phyloP scores from a whole-genome alignment of 2,797 vertebrate genomes.

The Gymnocypris eckloni region DNA sequence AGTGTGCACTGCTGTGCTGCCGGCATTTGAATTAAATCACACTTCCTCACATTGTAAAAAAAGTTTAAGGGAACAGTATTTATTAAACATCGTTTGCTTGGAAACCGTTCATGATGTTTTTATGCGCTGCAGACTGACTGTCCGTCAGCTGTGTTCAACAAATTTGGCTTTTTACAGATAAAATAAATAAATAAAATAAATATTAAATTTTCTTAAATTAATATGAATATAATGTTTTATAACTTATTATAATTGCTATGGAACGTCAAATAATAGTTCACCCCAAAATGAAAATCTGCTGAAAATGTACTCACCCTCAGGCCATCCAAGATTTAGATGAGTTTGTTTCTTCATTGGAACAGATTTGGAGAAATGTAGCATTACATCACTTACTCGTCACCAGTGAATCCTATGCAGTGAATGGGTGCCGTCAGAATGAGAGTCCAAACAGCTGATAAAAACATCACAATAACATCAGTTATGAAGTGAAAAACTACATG shows the following conservation, averaged over 20 bases:
- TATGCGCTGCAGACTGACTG: not conserved
- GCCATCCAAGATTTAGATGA: not conserved
- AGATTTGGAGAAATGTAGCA: not conserved
- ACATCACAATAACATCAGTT: not conserved
- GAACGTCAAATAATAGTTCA: not conserved
- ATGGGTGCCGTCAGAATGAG: constrained; percentile 4
- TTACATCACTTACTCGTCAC: not conserved
- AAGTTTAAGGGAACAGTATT: not conserved
- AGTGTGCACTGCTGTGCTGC: constrained; percentile 52
- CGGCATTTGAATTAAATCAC: constrained; percentile 32
- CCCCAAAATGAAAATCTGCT: not conserved
- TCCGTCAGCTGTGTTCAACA: not conserved
- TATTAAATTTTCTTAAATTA: too few species aligned
- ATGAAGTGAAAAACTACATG: not conserved
- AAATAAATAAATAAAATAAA: not conserved
- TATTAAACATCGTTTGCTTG: not conserved
- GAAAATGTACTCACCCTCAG: not conserved
- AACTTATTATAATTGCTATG: not conserved
- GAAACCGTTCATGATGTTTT: not conserved
- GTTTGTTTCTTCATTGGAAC: not conserved
- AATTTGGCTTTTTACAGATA: not conserved
- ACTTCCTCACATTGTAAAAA: constrained; percentile 10
- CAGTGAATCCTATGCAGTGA: not conserved
- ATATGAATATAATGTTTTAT: not conserved
- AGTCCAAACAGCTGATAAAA: not conserved